Conservation (phyloP, 2,797 vertebrate genomes). For the Micropoecilia bifurca region DNA sequence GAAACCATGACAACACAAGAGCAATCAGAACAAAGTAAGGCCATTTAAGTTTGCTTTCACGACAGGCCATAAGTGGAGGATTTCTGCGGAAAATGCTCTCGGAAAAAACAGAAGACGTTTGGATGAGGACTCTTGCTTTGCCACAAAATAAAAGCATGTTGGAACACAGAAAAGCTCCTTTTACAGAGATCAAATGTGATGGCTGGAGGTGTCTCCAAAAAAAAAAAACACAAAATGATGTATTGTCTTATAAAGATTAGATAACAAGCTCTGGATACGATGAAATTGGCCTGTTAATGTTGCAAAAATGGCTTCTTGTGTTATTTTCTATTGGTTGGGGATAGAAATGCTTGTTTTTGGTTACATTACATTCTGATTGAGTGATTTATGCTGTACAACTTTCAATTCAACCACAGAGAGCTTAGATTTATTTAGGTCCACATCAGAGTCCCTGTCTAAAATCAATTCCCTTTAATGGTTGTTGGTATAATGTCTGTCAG, state of each 20-base stretch:
- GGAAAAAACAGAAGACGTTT: slow-evolving; percentile 23
- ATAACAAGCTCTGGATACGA: not conserved
- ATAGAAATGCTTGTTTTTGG: not conserved
- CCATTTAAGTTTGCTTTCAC: slow-evolving; percentile 72
- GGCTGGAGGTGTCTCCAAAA: slow-evolving; percentile 17
- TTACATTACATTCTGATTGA: not conserved
- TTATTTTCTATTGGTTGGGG: not conserved
- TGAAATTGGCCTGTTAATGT: not conserved
- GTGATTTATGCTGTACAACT: not conserved
- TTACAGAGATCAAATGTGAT: slow-evolving; percentile 13
- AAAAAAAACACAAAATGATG: not conserved
- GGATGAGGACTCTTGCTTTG: slow-evolving; percentile 26
- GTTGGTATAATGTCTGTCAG: not conserved
- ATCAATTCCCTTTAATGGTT: not conserved
- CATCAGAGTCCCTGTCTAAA: not conserved
- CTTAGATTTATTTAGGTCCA: not conserved
- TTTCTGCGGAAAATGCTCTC: slow-evolving; percentile 41
- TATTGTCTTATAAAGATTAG: not conserved
- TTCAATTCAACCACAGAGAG: not conserved
- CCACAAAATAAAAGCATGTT: slow-evolving; percentile 26
- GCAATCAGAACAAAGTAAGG: slow-evolving; percentile 73
- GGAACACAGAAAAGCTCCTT: slow-evolving; percentile 16
- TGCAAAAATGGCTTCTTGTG: not conserved
- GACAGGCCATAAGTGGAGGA: slow-evolving; percentile 49
- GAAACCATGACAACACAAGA: slow-evolving; percentile 75